phyloP scores from a whole-genome alignment of 2,113 vertebrate genomes.

The Smithornis capensis region DNA sequence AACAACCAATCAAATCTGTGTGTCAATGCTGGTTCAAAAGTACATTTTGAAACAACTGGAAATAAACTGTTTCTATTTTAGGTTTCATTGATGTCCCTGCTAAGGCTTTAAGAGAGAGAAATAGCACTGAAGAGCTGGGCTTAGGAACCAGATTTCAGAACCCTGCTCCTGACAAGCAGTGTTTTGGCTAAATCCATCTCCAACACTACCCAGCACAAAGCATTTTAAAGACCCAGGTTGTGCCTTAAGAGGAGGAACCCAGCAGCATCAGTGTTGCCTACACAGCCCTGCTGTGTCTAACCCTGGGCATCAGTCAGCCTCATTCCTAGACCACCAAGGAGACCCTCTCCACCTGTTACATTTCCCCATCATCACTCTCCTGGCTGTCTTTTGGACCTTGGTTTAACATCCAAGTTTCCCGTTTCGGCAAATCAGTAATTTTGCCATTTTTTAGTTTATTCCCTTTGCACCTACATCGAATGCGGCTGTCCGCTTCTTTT shows the following conservation, averaged over 20 bases:
- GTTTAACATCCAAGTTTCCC: not conserved
- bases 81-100: not conserved
- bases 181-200: not conserved
- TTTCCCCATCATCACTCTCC: not conserved
- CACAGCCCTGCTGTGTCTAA: not conserved
- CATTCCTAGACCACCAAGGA: not conserved
- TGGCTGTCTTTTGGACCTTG: not conserved
- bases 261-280: not conserved
- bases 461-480: not conserved
- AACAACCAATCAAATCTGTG: not conserved
- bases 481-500: not conserved
- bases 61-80: not conserved
- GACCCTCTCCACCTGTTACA: not conserved
- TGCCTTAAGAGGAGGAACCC: not conserved
- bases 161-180: not conserved
- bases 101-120: not conserved
- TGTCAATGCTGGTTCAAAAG: not conserved
- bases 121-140: accelerated
- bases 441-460: not conserved
- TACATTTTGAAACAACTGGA: not conserved
- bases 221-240: not conserved
- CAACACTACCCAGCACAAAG: not conserved
- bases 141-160: not conserved
- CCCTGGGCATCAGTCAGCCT: not conserved
- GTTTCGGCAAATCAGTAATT: not conserved